A percentile compares a stretch with the other conserved stretches of the same genome.
Evolutionary conservation across 2,113 vertebrate genomes (phyloP).

Genomic region (Heterochromis multidens): DNA sequence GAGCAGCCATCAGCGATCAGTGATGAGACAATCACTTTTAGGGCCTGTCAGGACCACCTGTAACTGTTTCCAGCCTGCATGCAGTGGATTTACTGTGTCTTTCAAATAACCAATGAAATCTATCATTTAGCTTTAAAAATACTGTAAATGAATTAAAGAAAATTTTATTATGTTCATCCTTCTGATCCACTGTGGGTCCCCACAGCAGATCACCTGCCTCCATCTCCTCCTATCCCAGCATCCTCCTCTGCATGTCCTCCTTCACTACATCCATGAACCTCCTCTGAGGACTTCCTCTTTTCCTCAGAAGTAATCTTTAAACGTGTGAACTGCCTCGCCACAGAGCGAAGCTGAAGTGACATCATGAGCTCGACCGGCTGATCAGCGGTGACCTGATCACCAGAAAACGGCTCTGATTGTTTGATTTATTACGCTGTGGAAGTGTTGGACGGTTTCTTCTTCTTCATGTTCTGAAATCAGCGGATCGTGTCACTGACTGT

Average conservation of each 20-base stretch:
- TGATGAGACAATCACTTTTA: too few relatives aligned
- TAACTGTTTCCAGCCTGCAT: neutral
- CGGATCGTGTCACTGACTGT: too few relatives aligned
- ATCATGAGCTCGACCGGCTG: neutral
- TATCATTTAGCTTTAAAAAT: too few relatives aligned
- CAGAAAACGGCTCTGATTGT: neutral
- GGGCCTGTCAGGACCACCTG: neutral
- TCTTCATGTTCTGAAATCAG: too few relatives aligned
- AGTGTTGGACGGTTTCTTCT: too few relatives aligned
- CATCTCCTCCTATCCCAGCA: neutral
- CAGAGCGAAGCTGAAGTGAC: neutral
- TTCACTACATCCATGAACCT: neutral
- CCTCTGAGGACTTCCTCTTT: neutral
- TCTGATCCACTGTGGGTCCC: too few relatives aligned
- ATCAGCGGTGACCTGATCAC: too few relatives aligned
- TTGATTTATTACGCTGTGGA: neutral
- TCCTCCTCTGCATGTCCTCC: neutral
- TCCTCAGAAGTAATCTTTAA: neutral
- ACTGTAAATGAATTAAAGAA: too few relatives aligned
- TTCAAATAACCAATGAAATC: too few relatives aligned
- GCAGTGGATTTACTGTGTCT: too few relatives aligned
- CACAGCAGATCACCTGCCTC: neutral
- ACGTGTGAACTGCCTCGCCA: neutral
- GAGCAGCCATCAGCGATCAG: neutral
- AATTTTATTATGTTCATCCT: too few relatives aligned